phyloP scores from a whole-genome alignment of 2,888 invertebrate genomes.

The Eupithecia pulchellata region DNA sequence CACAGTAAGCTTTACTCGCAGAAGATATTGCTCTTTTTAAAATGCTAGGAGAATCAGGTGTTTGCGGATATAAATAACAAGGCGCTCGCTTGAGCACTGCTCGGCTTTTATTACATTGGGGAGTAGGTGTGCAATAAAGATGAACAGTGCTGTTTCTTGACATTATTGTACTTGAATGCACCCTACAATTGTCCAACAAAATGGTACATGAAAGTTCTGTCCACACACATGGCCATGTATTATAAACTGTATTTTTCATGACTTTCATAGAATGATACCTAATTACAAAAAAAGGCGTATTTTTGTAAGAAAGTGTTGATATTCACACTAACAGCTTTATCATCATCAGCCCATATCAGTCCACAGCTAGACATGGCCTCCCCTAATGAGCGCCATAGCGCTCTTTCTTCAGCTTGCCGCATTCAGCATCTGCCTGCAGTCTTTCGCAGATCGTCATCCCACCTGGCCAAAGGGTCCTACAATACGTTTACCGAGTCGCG shows the following conservation, averaged over 20 bases:
- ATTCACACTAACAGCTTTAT: too few species aligned
- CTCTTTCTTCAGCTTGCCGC: too few species aligned
- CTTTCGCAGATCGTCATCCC: too few species aligned
- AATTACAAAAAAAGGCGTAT: too few species aligned
- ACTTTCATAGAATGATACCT: too few species aligned
- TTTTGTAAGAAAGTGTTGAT: too few species aligned
- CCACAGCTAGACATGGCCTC: too few species aligned
- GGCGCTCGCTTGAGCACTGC: constrained; percentile 21
- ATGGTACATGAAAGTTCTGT: background rate
- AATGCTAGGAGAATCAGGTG: constrained; percentile 46
- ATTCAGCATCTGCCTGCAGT: too few species aligned
- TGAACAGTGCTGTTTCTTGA: constrained; percentile 2
- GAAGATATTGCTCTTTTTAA: constrained; percentile 50
- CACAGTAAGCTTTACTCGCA: constrained; percentile 18
- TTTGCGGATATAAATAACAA: constrained; percentile 38
- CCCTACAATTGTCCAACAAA: background rate
- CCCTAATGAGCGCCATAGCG: too few species aligned
- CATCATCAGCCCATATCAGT: too few species aligned
- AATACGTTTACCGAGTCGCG: too few species aligned
- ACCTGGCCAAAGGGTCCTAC: too few species aligned
- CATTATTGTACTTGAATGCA: background rate
- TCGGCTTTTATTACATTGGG: background rate
- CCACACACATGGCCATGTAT: background rate
- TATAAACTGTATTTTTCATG: background rate
- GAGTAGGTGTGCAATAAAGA: constrained; percentile 7